Base-by-base conservation (phyloP, 2,113 vertebrate genomes). In the Nesoenas mayeri region DNA sequence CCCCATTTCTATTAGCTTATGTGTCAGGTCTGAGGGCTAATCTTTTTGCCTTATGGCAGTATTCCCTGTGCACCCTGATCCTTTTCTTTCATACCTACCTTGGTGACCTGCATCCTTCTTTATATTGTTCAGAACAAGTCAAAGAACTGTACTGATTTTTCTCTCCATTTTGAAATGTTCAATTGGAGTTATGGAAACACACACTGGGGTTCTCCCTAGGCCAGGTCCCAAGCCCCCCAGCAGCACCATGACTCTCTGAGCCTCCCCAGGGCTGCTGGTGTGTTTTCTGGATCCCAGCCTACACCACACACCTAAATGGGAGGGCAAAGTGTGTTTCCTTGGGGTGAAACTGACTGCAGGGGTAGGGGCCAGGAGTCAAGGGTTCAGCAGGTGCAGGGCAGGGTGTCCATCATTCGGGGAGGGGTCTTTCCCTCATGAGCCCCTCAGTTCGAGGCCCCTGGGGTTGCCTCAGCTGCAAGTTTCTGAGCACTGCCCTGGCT, bases 321-420 rank as follows among this genome's bases (percentile, higher is more conserved):
- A 42, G 8, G 1, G 14, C 6, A 2, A 12, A 8, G n/a, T 38
- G n/a, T 31, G 17, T 61, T 57, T 54, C 38, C 31, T 22, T 40
- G 24, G 17, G 9, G 20, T 6, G 2, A 31, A 62, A 20, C 2
- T 4, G 7, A 4, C 11, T 1, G 3, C 8, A 20, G 19, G 28
- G 34, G 31, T 5, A 24, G 12, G 26, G 38, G 60, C 32, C 2
- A 1, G 32, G 44, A 67, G 60, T 6, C 4, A 7, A 19, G 12
- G 4, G 2, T 10, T 6, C 32, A 18, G 47, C 25, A 5, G 29
- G 40, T 1, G 0, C 10, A 14, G 53, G 25, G 47, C 44, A 10
- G 44, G 0, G 44, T 14, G 3, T 1, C 8, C 4, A 3, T 11
- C 34, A 1, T 5, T 22, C 21, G 1, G 29, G 16, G 18, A 26